Percentiles rank a stretch among this genome's conserved stretches.
phyloP scores from a whole-genome alignment of 2,888 invertebrate genomes.

The Trissonchulus latispiculum region DNA sequence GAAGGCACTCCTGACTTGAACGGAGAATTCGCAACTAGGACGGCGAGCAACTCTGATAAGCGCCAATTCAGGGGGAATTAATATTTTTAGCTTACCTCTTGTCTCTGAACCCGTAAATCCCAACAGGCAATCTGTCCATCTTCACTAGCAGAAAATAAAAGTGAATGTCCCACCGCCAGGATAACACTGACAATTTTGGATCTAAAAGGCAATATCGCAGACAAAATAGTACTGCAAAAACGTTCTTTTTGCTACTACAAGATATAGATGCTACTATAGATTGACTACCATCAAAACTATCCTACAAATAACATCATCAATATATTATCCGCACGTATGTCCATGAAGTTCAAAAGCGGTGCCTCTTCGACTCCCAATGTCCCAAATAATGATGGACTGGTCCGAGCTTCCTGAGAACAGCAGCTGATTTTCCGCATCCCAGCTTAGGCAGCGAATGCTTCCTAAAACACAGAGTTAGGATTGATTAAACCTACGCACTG shows the following conservation, averaged over 20 bases:
- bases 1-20: too few relatives aligned
- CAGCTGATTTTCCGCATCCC: constrained; percentile 80
- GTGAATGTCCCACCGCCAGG: constrained; percentile 67
- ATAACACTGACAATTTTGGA: constrained; percentile 80
- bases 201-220: too few relatives aligned
- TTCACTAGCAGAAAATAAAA: constrained; percentile 77
- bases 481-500: neutral
- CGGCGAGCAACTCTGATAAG: too few relatives aligned
- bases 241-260: too few relatives aligned
- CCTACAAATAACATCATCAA: too few relatives aligned
- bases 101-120: constrained; percentile 78
- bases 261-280: too few relatives aligned
- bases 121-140: constrained; percentile 83
- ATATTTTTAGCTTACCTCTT: constrained; percentile 59
- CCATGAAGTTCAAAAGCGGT: constrained; percentile 94
- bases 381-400: constrained; percentile 92
- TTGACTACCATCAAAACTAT: too few relatives aligned
- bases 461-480: constrained; percentile 48
- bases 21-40: too few relatives aligned
- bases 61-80: too few relatives aligned
- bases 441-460: constrained; percentile 77
- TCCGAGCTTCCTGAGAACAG: constrained; percentile 93
- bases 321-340: constrained; percentile 73
- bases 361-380: constrained; percentile 90
- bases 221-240: neutral